Evolutionary conservation across 2,113 vertebrate species (phyloP).

Genomic region (Atrichornis clamosus): DNA sequence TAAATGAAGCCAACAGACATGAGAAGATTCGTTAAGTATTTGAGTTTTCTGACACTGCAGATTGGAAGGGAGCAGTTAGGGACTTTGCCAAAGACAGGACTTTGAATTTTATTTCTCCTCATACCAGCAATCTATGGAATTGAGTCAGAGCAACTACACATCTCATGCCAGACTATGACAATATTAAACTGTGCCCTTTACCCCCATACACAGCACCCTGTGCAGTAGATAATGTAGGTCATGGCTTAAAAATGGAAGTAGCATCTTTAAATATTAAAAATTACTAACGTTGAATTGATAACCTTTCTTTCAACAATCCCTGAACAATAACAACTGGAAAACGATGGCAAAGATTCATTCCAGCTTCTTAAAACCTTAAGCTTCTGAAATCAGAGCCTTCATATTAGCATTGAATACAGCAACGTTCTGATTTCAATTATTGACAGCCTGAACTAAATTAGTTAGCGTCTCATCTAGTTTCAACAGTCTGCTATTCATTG

Average conservation of each 20-base stretch:
- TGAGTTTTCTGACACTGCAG: slow-evolving; percentile 65
- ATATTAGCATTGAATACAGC: slow-evolving; percentile 28
- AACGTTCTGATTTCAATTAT: slow-evolving; percentile 66
- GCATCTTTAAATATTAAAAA: background rate
- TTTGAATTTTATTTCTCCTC: background rate
- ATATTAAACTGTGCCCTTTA: background rate
- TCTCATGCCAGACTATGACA: background rate
- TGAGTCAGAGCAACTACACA: background rate
- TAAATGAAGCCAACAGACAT: slow-evolving; percentile 63
- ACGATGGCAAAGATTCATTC: background rate
- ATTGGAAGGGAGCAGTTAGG: slow-evolving; percentile 41
- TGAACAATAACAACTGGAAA: slow-evolving; percentile 5
- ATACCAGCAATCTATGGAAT: background rate
- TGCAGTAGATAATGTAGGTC: background rate
- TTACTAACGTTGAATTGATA: background rate
- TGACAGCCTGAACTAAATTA: slow-evolving; percentile 70
- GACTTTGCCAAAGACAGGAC: slow-evolving; percentile 48
- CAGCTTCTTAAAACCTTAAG: slow-evolving; percentile 18
- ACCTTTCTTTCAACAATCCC: background rate
- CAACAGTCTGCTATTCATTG: slow-evolving; percentile 65
- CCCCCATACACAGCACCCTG: background rate
- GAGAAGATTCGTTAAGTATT: slow-evolving; percentile 55
- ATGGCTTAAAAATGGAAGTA: background rate
- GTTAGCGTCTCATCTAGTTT: slow-evolving; percentile 63
- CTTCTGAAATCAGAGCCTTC: slow-evolving; percentile 32